Percentiles rank a stretch among this genome's conserved stretches.
phyloP scores from a whole-genome alignment of 1,140 invertebrate species.

The Phymastichus coffea region DNA sequence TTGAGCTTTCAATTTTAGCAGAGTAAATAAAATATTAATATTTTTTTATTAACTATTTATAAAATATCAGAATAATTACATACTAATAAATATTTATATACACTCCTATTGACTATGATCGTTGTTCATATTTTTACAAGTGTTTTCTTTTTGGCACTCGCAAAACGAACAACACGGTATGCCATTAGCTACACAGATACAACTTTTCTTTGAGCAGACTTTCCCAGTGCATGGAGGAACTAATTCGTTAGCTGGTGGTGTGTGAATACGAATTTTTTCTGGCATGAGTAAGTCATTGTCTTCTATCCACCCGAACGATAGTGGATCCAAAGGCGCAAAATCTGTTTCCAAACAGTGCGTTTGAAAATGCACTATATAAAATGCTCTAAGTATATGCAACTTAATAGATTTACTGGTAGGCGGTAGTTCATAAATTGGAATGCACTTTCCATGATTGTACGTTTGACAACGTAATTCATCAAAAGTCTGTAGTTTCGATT shows the following conservation, averaged over 20 bases:
- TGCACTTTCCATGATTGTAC: neutral
- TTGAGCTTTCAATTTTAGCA: no score
- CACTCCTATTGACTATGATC: no score
- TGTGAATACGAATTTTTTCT: neutral
- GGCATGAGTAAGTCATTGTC: neutral
- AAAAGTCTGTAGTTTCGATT: neutral
- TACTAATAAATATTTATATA: no score
- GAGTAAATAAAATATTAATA: no score
- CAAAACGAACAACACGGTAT: no score
- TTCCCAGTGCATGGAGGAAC: neutral
- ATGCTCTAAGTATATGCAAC: slow-evolving; percentile 1
- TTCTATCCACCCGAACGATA: neutral
- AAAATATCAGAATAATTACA: no score
- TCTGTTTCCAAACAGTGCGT: neutral
- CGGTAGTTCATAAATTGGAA: neutral
- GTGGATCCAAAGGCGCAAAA: neutral
- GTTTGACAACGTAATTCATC: neutral
- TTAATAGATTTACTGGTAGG: neutral
- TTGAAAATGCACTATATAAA: neutral
- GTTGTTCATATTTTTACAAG: no score
- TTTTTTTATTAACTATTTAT: no score
- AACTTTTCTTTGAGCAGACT: no score
- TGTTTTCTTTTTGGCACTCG: no score
- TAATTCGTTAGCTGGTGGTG: neutral
- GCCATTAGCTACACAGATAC: no score